Base-by-base conservation (phyloP, 1,140 invertebrate genomes). In the Epicauta chinensis region DNA sequence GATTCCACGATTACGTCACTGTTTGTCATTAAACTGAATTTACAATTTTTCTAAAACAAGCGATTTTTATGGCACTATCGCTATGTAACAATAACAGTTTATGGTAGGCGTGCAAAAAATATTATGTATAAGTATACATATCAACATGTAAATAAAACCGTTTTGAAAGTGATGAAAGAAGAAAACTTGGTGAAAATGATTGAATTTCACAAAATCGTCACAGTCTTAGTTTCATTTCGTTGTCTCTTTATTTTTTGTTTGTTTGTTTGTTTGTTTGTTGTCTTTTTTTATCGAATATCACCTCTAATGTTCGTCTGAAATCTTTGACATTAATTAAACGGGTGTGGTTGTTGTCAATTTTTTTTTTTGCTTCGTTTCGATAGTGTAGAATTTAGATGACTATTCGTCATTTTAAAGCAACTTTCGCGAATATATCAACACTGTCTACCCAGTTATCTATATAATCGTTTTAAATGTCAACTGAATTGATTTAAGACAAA, bases 351-450 rank as follows among this genome's bases (percentile, higher is more conserved):
- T 34, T 39, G 10, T 17, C 4, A 5, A 7, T 23, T 41, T 51
- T 42, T 42, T 51, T 51, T 51, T 34, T 51, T 16, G 16, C n/a
- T n/a, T n/a, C n/a, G n/a, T n/a, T n/a, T 53, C 47, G 41, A 47
- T 43, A 53, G 23, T 23, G 48, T 58, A 41, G 38, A 29, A 58
- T 53, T 58, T 58, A 58, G 52, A 53, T 58, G 52, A 53, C 43
- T 55, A 59, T 56, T 59, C 55, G 58, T 59, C 58, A 59, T 53
- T 56, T 56, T 54, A 53, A 50, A 53, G 40, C 58, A 53, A 59
- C 58, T 59, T 59, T 59, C 58, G 54, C 58, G 52, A 59, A 56
- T 59, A 59, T 59, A 56, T 59, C 55, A 59, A 59, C 47, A 51
- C 55, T 53, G 51, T 56, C 58, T 51, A 56, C 41, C 15, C 34